Percentiles rank a stretch among this genome's conserved stretches.
These are phyloP conservation scores for Herpailurus yagouaroundi DNA, from an alignment of 2,113 vertebrate species.

Conservation along the genomic window DNA sequence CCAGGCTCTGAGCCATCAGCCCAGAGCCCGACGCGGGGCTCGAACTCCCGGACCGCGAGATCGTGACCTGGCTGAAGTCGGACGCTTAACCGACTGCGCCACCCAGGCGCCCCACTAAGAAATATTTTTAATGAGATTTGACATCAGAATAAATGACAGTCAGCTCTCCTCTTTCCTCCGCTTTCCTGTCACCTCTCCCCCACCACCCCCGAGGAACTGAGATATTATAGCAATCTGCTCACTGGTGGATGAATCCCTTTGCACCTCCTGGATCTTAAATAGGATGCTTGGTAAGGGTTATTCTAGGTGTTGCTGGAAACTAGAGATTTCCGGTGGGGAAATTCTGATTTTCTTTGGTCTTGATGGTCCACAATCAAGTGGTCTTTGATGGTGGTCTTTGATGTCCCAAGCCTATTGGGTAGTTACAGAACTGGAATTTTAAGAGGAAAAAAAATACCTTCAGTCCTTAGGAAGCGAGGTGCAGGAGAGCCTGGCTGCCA, in stretches of 20 bases:
- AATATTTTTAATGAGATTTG: background rate
- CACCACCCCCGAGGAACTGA: background rate
- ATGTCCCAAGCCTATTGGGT: background rate
- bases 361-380: too few relatives aligned
- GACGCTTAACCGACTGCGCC: too few relatives aligned
- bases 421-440: conserved; percentile 2
- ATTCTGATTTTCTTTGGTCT: background rate
- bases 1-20: too few relatives aligned
- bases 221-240: background rate
- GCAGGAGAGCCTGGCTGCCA: background rate
- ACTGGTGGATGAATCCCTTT: background rate
- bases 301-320: background rate
- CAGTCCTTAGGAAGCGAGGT: background rate
- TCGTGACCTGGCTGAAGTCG: too few relatives aligned
- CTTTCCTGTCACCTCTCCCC: background rate
- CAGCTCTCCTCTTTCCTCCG: background rate
- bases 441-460: conserved; percentile 1
- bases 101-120: too few relatives aligned
- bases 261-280: background rate
- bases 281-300: background rate
- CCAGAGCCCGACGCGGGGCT: too few relatives aligned
- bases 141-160: background rate
- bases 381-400: background rate
- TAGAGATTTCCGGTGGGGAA: background rate
- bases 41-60: too few relatives aligned